These are phyloP conservation scores for Nyctalus aviator DNA, from an alignment of 2,797 vertebrate genomes.

Conservation along the genomic window DNA sequence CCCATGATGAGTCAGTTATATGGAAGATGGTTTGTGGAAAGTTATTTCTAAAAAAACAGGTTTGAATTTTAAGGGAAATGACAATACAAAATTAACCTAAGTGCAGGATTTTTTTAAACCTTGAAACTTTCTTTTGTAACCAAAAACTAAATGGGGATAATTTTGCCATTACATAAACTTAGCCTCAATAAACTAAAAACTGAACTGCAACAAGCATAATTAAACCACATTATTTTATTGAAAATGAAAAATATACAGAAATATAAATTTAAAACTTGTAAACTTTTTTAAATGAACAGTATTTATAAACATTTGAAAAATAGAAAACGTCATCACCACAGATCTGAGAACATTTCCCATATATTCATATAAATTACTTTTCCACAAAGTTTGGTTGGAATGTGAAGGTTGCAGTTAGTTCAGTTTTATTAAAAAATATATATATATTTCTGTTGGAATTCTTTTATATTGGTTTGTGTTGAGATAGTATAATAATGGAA, in stretches of 20 bases:
- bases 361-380: constrained; percentile 14
- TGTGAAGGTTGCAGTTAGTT: constrained; percentile 22
- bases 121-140: neutral
- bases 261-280: constrained; percentile 37
- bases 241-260: constrained; percentile 62
- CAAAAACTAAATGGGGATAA: constrained; percentile 29
- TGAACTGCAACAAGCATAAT: constrained; percentile 20
- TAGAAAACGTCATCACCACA: constrained; percentile 37
- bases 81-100: constrained; percentile 20
- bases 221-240: constrained; percentile 73
- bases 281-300: constrained; percentile 58
- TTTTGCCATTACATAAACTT: constrained; percentile 31
- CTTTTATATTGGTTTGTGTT: neutral
- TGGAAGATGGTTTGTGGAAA: neutral
- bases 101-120: neutral
- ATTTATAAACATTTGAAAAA: constrained; percentile 64
- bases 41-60: neutral
- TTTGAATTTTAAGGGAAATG: neutral
- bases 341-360: constrained; percentile 50
- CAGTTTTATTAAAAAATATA: neutral
- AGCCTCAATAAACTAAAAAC: constrained; percentile 17
- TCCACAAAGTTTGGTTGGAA: constrained; percentile 26
- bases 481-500: neutral
- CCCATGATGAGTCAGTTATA: neutral
- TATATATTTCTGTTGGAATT: constrained; percentile 20